A percentile compares a stretch with the other conserved stretches of the same genome.
phyloP scores from a whole-genome alignment of 2,888 invertebrate genomes.

The Lasioglossum pauxillum region DNA sequence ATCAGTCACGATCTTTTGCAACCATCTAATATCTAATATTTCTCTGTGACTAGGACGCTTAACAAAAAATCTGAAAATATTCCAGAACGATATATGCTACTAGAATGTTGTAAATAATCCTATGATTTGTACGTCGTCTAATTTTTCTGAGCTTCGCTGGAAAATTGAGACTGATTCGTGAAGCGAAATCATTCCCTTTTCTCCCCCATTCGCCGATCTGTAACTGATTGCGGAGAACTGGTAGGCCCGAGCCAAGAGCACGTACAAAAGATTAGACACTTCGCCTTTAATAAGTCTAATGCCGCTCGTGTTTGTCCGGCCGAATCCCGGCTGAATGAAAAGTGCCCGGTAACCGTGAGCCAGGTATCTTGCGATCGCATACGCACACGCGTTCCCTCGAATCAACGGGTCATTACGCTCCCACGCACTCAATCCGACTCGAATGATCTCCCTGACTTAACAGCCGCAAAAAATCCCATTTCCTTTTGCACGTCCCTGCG shows the following conservation, averaged over 20 bases:
- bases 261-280: constrained; percentile 67
- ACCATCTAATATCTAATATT: background rate
- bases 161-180: background rate
- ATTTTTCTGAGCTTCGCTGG: too few species aligned
- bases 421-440: constrained; percentile 29
- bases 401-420: constrained; percentile 25
- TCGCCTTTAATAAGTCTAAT: constrained; percentile 51
- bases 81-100: background rate
- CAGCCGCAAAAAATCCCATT: background rate
- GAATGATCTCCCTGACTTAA: background rate
- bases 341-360: constrained; percentile 26
- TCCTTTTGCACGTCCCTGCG: background rate
- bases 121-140: background rate
- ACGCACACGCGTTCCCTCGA: constrained; percentile 26
- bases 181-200: background rate
- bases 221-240: constrained; percentile 47
- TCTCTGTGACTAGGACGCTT: background rate
- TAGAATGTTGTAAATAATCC: background rate
- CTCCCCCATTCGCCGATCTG: background rate
- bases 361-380: constrained; percentile 11
- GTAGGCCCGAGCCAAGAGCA: constrained; percentile 38
- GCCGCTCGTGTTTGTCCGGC: constrained; percentile 50
- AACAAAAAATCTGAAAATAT: background rate
- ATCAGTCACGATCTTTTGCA: background rate
- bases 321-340: constrained; percentile 48